Conservation (phyloP, 2,797 vertebrate species). For the Sebastes matsubarae region DNA sequence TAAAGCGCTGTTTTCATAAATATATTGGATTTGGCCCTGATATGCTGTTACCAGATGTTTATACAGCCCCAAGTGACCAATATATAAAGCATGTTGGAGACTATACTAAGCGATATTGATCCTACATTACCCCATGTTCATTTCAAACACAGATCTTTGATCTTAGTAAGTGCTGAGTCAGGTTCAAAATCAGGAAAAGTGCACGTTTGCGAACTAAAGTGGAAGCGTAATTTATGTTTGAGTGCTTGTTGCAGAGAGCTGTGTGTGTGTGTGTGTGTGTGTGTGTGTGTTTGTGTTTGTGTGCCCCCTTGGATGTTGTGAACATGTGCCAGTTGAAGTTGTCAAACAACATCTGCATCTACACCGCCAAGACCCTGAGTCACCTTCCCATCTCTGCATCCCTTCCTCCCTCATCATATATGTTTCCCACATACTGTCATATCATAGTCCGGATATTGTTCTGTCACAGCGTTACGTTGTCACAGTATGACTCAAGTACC, state of each 20-base stretch:
- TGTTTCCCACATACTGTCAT: background rate
- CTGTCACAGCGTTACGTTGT: background rate
- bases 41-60: slow-evolving; percentile 48
- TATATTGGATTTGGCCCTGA: slow-evolving; percentile 10
- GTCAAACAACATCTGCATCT: slow-evolving; percentile 60
- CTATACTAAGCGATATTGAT: background rate
- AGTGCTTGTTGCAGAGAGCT: background rate
- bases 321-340: slow-evolving; percentile 49
- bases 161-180: background rate
- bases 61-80: background rate
- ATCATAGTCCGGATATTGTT: background rate
- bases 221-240: background rate
- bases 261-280: background rate
- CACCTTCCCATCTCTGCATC: background rate
- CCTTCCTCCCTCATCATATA: background rate
- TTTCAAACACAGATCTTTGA: slow-evolving; percentile 2
- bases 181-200: background rate
- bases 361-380: slow-evolving; percentile 7
- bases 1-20: slow-evolving; percentile 15
- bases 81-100: slow-evolving; percentile 7
- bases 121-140: background rate
- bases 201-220: background rate
- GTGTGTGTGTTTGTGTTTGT: background rate
- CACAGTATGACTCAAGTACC: background rate
- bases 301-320: background rate